Base-by-base conservation (phyloP, 2,797 vertebrate genomes). In the Coregonus sp. region DNA sequence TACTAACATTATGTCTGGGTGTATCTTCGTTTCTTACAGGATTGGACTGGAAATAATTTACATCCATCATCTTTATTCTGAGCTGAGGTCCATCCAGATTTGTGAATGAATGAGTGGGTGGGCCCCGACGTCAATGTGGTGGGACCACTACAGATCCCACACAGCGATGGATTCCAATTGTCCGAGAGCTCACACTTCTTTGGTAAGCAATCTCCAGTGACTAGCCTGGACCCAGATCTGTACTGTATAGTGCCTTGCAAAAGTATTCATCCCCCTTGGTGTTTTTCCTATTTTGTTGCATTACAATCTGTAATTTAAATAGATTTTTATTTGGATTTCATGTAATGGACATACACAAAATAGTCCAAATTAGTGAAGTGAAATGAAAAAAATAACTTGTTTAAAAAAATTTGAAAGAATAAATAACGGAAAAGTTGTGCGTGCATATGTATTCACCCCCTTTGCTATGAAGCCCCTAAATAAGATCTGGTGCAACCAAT, bases 41-140 rank as follows among this genome's bases (percentile, higher is more conserved):
- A 1, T 75, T 29, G 78, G 40, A 33, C 40, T 25, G 29, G 73
- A 75, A 70, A 47, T 20, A 25, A 12, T 16, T 11, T 20, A 3
- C 73, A 3, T 2, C 61, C 18, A 3, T 2, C 75, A 78, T 69
- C 50, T 82, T 74, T 73, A 71, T 84, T 82, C 87, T 77, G 82
- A 79, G 4, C 74, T 76, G 75, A 47, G 78, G 82, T 83, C 84
- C 5, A 0, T 75, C 72, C 74, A 84, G 84, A 18, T 35, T 89
- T 79, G 90, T 92, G 88, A 89, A 95, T 91, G 92, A 93, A 95
- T 89, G 93, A 94, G 91, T 95, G 95, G 93, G 92, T 96, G 93
- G 94, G 94, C 91, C 93, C 93, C 77, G 96, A 96, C 91, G 95
- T 96, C 92, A 96, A 95, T 91, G 94, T 96, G 92, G 93, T 96